A percentile compares a stretch with the other conserved stretches of the same genome.
These are phyloP conservation scores for Egretta garzetta DNA, from an alignment of 2,113 vertebrate genomes.

Conservation along the genomic window DNA sequence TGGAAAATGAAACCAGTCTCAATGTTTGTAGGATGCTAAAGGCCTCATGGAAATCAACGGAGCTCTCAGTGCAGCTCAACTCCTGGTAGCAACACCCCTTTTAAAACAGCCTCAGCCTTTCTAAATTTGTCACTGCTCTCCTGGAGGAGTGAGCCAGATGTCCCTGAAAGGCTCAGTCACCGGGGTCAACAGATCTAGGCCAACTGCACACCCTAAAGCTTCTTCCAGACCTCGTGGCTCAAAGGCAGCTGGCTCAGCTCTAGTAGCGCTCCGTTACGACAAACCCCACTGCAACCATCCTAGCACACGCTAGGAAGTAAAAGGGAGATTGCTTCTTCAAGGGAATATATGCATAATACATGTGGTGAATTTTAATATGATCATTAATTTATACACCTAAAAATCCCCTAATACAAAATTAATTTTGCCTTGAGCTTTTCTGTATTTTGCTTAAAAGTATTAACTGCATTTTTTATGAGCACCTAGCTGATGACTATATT, in stretches of 20 bases:
- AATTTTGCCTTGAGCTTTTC: conserved; percentile 42
- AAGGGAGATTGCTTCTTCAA: neutral
- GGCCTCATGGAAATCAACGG: neutral
- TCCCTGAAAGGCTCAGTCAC: neutral
- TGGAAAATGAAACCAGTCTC: neutral
- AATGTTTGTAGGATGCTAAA: neutral
- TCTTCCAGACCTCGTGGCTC: neutral
- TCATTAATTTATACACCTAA: conserved; percentile 44
- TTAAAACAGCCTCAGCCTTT: neutral
- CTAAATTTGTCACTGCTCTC: neutral
- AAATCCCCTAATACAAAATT: conserved; percentile 42
- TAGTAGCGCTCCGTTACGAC: neutral
- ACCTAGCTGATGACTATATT: neutral
- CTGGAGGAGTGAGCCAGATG: neutral
- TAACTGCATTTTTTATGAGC: conserved; percentile 12
- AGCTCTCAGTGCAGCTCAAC: neutral
- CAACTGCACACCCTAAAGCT: neutral
- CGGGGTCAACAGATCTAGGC: neutral
- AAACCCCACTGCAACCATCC: neutral
- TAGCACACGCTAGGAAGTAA: neutral
- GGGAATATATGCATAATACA: conserved; percentile 2
- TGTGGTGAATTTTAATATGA: conserved; percentile 7
- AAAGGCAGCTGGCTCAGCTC: neutral
- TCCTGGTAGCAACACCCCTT: neutral
- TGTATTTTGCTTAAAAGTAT: conserved; percentile 25